phyloP scores from a whole-genome alignment of 2,113 vertebrate species.

The Phyllostomus hastatus region DNA sequence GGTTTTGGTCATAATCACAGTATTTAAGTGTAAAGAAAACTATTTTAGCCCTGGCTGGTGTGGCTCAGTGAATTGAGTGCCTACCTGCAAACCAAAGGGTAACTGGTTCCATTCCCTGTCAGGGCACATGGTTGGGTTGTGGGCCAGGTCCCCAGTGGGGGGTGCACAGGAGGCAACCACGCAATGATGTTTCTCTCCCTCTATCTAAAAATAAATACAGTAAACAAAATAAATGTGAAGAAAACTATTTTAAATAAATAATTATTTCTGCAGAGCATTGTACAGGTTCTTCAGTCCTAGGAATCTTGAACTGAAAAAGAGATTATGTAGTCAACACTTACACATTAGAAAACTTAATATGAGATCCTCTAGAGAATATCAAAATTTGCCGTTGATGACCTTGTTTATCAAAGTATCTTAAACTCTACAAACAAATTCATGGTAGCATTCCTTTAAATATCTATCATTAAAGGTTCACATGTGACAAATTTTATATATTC shows the following conservation, averaged over 20 bases:
- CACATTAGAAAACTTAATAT: neutral
- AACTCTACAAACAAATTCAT: conserved; percentile 7
- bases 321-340: neutral
- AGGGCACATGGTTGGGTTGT: no score
- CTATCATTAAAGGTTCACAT: neutral
- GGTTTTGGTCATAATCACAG: neutral
- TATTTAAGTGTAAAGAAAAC: neutral
- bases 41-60: neutral
- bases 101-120: no score
- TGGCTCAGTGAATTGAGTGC: no score
- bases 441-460: conserved; percentile 27
- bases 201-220: no score
- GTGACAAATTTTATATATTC: neutral
- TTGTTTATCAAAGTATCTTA: conserved; percentile 11
- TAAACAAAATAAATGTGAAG: neutral
- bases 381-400: neutral
- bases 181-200: no score
- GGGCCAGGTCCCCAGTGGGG: no score
- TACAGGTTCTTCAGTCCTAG: neutral
- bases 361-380: neutral
- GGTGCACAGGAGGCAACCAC: no score
- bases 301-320: neutral
- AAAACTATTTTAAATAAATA: neutral
- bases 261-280: neutral
- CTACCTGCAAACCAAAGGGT: no score